Conservation (phyloP, 1,140 invertebrate genomes). For the Musca vetustissima region DNA sequence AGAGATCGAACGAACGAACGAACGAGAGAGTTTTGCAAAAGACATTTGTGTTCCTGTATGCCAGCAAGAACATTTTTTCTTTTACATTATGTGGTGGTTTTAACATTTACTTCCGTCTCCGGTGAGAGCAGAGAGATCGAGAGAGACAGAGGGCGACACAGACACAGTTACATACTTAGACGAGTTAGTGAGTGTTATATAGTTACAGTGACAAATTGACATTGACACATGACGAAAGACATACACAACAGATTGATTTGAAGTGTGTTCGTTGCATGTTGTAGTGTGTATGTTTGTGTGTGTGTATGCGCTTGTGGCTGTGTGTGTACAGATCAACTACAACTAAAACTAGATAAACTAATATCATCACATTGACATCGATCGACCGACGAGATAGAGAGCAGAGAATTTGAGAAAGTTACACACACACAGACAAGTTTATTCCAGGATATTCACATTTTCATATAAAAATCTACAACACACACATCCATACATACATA, state of each 20-base stretch:
- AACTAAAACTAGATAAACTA: too few species aligned
- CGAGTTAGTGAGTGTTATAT: not conserved
- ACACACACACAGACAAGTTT: too few species aligned
- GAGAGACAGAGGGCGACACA: not conserved
- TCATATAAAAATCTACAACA: too few species aligned
- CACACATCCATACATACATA: too few species aligned
- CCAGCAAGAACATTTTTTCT: slow-evolving; percentile 55
- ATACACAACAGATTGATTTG: slow-evolving; percentile 5
- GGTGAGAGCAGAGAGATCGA: not conserved
- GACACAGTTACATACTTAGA: slow-evolving; percentile 2
- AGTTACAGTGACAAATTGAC: not conserved
- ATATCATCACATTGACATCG: too few species aligned
- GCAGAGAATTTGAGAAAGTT: too few species aligned
- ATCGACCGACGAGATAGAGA: too few species aligned
- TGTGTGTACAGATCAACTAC: slow-evolving; percentile 5
- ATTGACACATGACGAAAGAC: slow-evolving; percentile 8
- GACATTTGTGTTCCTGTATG: slow-evolving; percentile 53
- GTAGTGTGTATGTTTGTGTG: not conserved
- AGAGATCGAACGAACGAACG: too few species aligned
- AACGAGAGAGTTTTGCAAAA: slow-evolving; percentile 19
- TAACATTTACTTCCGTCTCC: not conserved
- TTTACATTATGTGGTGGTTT: slow-evolving; percentile 54
- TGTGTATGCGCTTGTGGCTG: not conserved
- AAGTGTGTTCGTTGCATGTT: not conserved
- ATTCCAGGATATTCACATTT: too few species aligned